Evolutionary conservation across 37 sponge, comb jelly and placozoan species (phyloP), one percentile per base, ranked within the genome.

Genomic region (Tethya wilhelma): DNA sequence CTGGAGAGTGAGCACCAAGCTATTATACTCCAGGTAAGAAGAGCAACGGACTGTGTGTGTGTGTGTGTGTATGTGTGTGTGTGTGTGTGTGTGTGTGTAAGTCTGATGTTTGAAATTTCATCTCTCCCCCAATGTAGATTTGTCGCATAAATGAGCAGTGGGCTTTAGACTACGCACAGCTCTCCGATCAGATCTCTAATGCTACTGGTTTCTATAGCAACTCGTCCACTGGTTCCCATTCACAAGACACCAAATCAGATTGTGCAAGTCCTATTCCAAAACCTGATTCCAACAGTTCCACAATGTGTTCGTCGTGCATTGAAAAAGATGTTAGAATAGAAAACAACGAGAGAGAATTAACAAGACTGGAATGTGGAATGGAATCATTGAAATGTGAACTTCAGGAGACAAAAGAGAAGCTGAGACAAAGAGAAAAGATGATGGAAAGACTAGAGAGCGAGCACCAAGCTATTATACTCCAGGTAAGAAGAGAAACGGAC

Each of bases 141-240:
- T 86, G 55, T 44, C 70, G 46, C 22, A 79, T 86, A 7, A 86
- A 86, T 29, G 66, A 79, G 0, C 79, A 78, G 26, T 86, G 86
- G 86, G 58, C 79, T n/a, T 23, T 44, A 4, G 86, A 86, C 74
- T 86, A 86, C 34, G 64, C 71, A 32, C 38, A 34, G 2, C 86
- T 86, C 3, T 43, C 71, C 1, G 49, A 86, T 38, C 59, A 69
- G 19, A 63, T 60, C 1, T 25, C 38, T 38, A 62, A 76, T 30
- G 62, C 77, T 6, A 76, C 77, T 41, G 77, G 77, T 2, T 76
- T 59, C 42, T 57, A 76, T 44, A 76, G 77, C 30, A 38, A 43
- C 20, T 19, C 62, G 9, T 53, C 73, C 2, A 7, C 63, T 40
- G 17, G n/a, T 55, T 2, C 62, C 29, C 8, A 44, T 6, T 7